Evolutionary conservation across 2,113 vertebrate species (phyloP).

Genomic region (Strix aluco): DNA sequence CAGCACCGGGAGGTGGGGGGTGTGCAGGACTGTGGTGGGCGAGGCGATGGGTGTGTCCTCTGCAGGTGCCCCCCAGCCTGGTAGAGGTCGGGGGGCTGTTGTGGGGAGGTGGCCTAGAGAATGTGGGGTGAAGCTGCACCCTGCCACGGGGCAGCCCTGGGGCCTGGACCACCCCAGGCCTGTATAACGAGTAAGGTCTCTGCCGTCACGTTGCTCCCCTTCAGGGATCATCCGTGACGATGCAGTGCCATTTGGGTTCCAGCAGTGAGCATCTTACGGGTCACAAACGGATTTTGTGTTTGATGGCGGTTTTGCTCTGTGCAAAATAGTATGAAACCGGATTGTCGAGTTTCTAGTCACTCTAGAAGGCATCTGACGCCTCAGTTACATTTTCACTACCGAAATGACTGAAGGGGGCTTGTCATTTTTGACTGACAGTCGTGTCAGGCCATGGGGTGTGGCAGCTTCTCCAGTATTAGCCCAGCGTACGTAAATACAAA

Average conservation of each 20-base stretch:
- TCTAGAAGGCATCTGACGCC: too few relatives aligned
- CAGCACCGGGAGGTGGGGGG: neutral
- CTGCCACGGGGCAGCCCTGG: neutral
- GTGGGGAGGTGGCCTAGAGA: neutral
- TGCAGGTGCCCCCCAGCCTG: neutral
- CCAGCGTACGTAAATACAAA: neutral
- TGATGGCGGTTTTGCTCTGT: neutral
- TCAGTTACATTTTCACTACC: neutral
- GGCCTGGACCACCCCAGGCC: neutral
- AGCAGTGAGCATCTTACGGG: neutral
- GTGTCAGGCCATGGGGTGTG: neutral
- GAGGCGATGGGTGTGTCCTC: rapidly evolving
- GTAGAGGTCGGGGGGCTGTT: neutral
- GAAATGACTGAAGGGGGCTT: neutral
- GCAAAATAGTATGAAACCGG: neutral
- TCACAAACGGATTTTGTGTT: neutral
- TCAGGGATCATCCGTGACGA: neutral
- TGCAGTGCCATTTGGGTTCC: neutral
- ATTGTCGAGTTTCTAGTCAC: neutral
- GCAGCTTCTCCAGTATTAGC: neutral
- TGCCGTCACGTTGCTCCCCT: too few relatives aligned
- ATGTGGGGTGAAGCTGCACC: neutral
- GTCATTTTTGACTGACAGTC: neutral
- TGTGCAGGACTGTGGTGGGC: neutral
- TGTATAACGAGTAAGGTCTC: neutral